These are phyloP conservation scores for Drosophila aff. DNA, from an alignment of 1,140 invertebrate genomes.

Conservation along the genomic window DNA sequence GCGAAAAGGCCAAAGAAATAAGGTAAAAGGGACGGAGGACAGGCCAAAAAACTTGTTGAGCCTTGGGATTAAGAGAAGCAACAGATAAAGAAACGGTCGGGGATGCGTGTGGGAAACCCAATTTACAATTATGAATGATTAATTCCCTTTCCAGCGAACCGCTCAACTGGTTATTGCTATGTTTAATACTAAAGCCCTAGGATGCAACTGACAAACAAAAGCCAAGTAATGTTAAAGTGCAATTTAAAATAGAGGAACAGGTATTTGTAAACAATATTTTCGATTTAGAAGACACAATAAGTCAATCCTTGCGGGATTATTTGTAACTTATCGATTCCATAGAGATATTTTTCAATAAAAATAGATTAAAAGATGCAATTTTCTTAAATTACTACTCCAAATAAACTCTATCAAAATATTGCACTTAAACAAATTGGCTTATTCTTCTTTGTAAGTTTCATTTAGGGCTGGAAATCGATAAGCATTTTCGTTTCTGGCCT, in stretches of 20 bases:
- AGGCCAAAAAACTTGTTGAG: slow-evolving; percentile 48
- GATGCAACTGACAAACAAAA: slow-evolving; percentile 8
- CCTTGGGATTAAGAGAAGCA: slow-evolving; percentile 33
- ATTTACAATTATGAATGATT: slow-evolving; percentile 67
- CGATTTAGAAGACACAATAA: neutral
- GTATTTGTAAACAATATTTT: neutral
- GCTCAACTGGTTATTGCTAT: slow-evolving; percentile 45
- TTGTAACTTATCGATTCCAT: too few species aligned
- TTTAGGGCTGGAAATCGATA: slow-evolving; percentile 11
- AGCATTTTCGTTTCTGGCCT: slow-evolving; percentile 22
- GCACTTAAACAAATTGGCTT: neutral
- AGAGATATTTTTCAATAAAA: neutral
- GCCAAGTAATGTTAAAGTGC: neutral
- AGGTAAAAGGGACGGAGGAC: slow-evolving; percentile 30
- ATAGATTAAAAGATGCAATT: neutral
- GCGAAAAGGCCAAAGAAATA: slow-evolving; percentile 27
- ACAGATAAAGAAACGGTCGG: slow-evolving; percentile 46
- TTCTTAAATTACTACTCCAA: too few species aligned
- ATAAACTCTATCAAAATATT: neutral
- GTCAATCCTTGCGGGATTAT: neutral
- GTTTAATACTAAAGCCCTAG: slow-evolving; percentile 31
- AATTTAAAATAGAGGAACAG: neutral
- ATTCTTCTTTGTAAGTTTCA: slow-evolving; percentile 7
- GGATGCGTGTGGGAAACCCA: slow-evolving; percentile 29
- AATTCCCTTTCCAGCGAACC: slow-evolving; percentile 41